phyloP scores from a whole-genome alignment of 1,140 invertebrate species.

The Drosophila bocqueti region DNA sequence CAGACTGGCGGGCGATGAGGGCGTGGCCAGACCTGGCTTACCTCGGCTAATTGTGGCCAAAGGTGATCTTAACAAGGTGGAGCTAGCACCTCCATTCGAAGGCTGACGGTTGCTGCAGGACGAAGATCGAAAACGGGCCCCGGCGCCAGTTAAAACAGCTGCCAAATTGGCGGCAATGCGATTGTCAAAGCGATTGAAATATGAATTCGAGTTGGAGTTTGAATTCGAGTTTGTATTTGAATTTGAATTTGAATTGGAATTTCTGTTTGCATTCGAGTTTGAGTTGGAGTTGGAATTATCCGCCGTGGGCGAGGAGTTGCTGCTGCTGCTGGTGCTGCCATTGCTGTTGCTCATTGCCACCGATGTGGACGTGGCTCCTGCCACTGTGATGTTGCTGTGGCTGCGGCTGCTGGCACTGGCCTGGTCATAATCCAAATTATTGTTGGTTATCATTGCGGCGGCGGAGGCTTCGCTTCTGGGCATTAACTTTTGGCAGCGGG shows the following conservation, averaged over 20 bases:
- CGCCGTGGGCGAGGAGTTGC: conserved; percentile 70
- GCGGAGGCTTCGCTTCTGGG: conserved; percentile 55
- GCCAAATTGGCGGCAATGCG: conserved; percentile 80
- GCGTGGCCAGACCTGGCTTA: conserved; percentile 48
- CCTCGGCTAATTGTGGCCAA: conserved; percentile 29
- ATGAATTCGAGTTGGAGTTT: conserved; percentile 57
- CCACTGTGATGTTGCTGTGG: conserved; percentile 3
- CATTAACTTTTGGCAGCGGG: conserved; percentile 76
- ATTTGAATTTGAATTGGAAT: conserved; percentile 44
- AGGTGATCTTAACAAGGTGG: conserved; percentile 19
- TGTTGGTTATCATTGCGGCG: conserved; percentile 82
- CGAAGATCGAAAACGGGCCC: conserved; percentile 74
- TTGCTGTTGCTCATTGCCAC: conserved; percentile 50
- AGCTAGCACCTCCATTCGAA: conserved; percentile 1
- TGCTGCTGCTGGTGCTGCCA: conserved; percentile 75
- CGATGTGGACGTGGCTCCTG: conserved; percentile 25
- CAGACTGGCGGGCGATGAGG: conserved; percentile 56
- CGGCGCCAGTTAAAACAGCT: conserved; percentile 70
- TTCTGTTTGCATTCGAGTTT: conserved; percentile 35
- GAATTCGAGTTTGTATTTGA: conserved; percentile 31
- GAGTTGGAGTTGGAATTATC: conserved; percentile 39
- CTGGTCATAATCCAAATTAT: conserved; percentile 84
- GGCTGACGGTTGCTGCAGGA: conserved; percentile 65
- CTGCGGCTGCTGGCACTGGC: conserved; percentile 43
- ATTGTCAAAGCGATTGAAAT: conserved; percentile 82